Conservation (phyloP, 2,113 vertebrate species). For the Loxodonta africana region DNA sequence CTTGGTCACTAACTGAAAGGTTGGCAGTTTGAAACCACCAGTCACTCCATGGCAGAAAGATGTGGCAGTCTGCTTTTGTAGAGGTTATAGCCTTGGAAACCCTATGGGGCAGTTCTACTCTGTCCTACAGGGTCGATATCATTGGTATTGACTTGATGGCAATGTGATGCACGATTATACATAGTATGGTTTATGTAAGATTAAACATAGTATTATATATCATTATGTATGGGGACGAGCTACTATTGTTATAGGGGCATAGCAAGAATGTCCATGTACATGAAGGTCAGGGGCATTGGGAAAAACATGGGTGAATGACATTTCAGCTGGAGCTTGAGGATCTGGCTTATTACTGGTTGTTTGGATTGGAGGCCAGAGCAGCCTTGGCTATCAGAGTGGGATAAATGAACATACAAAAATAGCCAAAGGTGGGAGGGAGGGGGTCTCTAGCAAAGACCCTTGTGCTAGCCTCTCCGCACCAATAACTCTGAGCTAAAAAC, state of each 20-base stretch:
- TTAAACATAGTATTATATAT: too few relatives aligned
- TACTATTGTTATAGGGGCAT: background rate
- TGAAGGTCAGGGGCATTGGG: background rate
- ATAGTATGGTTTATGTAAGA: too few relatives aligned
- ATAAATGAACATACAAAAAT: background rate
- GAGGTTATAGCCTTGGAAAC: background rate
- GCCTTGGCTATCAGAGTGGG: background rate
- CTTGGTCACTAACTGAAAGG: too few relatives aligned
- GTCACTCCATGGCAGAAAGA: background rate
- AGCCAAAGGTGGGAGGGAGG: rapidly evolving
- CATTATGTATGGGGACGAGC: too few relatives aligned
- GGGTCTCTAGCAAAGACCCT: background rate
- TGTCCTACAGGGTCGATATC: background rate
- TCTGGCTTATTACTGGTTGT: background rate
- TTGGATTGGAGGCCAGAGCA: background rate
- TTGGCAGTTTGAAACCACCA: too few relatives aligned
- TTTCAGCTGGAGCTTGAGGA: background rate
- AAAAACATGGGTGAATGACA: background rate
- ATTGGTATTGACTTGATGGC: background rate
- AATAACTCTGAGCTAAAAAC: background rate
- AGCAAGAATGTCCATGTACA: background rate
- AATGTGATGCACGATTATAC: background rate
- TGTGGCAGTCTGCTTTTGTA: background rate
- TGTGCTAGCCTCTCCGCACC: background rate
- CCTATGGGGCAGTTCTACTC: background rate